phyloP scores from a whole-genome alignment of 2,797 vertebrate genomes.

The Anableps anableps region DNA sequence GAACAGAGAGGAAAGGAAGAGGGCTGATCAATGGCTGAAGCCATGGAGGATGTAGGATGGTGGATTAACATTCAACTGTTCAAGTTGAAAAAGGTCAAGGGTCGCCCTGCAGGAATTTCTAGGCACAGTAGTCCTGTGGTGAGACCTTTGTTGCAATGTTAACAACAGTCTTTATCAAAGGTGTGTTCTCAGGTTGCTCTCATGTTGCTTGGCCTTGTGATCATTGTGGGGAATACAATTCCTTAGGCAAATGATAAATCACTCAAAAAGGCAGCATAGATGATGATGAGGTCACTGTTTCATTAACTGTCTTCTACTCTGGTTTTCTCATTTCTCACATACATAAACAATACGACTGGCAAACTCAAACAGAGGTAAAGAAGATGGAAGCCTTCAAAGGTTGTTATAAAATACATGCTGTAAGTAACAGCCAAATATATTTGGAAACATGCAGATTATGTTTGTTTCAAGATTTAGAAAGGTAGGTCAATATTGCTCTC shows the following conservation, averaged over 20 bases:
- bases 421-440: background rate
- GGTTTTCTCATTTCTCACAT: conserved; percentile 68
- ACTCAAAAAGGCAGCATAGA: conserved; percentile 61
- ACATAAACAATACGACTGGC: conserved; percentile 9
- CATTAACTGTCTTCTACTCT: conserved; percentile 82
- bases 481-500: background rate
- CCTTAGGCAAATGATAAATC: conserved; percentile 79
- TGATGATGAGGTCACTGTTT: conserved; percentile 79
- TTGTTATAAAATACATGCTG: background rate
- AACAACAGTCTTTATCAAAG: conserved; percentile 40
- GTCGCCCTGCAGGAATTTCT: conserved; percentile 56
- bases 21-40: conserved; percentile 57
- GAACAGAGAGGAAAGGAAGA: conserved; percentile 37
- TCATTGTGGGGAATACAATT: conserved; percentile 66
- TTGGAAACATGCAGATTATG: background rate
- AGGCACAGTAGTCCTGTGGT: conserved; percentile 35
- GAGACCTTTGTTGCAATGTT: conserved; percentile 32
- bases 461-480: background rate
- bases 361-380: background rate
- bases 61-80: conserved; percentile 76
- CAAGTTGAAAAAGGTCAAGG: conserved; percentile 74
- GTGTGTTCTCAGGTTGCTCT: conserved; percentile 24
- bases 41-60: conserved; percentile 32
- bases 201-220: conserved; percentile 63
- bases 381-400: background rate